Percentiles rank a stretch among this genome's conserved stretches.
Conservation (phyloP, 2,888 invertebrate species). For the Tineola bisselliella region DNA sequence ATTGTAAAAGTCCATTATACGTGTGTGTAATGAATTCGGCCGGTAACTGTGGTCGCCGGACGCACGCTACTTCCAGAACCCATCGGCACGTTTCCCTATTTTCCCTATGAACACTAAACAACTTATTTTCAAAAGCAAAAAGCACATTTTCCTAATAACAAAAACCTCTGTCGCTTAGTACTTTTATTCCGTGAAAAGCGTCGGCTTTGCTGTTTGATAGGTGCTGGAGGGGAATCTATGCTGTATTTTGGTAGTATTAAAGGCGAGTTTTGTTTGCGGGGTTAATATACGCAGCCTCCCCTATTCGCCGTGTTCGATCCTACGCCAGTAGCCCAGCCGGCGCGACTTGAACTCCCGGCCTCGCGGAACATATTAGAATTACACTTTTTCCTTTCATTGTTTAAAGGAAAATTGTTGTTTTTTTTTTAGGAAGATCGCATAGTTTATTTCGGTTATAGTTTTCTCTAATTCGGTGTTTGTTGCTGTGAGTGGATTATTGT, state of each 20-base stretch:
- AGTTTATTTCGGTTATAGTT: no score
- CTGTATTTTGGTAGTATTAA: constrained; percentile 12
- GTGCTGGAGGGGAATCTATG: background rate
- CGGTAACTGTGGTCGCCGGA: background rate
- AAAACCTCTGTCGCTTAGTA: background rate
- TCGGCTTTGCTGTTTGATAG: background rate
- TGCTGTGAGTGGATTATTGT: background rate
- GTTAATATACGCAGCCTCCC: constrained; percentile 60
- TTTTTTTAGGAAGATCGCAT: no score
- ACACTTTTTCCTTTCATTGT: constrained; percentile 49
- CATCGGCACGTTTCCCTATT: background rate
- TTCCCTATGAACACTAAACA: background rate
- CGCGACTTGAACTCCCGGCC: constrained; percentile 41
- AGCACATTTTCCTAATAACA: background rate
- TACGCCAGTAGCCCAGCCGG: constrained; percentile 59
- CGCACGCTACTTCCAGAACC: background rate
- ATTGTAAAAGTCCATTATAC: no score
- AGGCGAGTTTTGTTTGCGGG: constrained; percentile 25
- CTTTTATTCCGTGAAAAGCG: background rate
- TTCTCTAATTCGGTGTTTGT: no score
- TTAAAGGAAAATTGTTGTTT: constrained; percentile 47
- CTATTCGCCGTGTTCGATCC: constrained; percentile 60
- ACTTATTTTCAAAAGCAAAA: background rate
- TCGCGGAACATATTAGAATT: constrained; percentile 26
- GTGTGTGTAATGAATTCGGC: background rate